phyloP scores from a whole-genome alignment of 1,140 invertebrate genomes.

The Bombus confusus region DNA sequence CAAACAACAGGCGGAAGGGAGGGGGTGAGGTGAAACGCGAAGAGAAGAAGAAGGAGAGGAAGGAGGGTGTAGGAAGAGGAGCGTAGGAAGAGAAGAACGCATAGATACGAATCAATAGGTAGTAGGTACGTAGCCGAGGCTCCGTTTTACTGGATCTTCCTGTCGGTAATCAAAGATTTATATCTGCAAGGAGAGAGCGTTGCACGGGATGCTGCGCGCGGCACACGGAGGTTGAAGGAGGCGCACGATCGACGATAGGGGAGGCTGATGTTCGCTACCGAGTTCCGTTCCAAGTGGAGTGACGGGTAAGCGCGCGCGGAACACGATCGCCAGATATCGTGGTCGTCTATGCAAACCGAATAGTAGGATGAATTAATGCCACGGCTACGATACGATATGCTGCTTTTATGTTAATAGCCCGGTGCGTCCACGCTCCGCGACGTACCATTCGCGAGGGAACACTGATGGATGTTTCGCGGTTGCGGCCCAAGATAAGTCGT shows the following conservation, averaged over 20 bases:
- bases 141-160: conserved; percentile 53
- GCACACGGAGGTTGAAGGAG: conserved; percentile 9
- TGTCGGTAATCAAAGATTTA: conserved; percentile 67
- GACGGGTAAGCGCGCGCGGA: neutral
- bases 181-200: conserved; percentile 44
- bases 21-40: neutral
- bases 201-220: conserved; percentile 23
- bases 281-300: conserved; percentile 54
- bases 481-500: conserved; percentile 58
- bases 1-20: neutral
- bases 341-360: conserved; percentile 48
- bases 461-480: conserved; percentile 56
- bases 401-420: conserved; percentile 61
- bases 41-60: neutral
- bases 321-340: conserved; percentile 58
- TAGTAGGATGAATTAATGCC: conserved; percentile 62
- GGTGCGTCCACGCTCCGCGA: conserved; percentile 16
- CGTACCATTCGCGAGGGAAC: conserved; percentile 30
- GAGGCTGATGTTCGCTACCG: conserved; percentile 49
- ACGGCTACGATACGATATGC: conserved; percentile 48
- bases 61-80: neutral
- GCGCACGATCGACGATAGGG: conserved; percentile 59
- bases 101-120: conserved; percentile 24
- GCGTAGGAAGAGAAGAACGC: conserved; percentile 34
- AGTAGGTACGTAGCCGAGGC: conserved; percentile 5